A percentile compares a stretch with the other conserved stretches of the same genome.
phyloP scores from a whole-genome alignment of 2,113 vertebrate genomes.

The Tachuris rubrigastra region DNA sequence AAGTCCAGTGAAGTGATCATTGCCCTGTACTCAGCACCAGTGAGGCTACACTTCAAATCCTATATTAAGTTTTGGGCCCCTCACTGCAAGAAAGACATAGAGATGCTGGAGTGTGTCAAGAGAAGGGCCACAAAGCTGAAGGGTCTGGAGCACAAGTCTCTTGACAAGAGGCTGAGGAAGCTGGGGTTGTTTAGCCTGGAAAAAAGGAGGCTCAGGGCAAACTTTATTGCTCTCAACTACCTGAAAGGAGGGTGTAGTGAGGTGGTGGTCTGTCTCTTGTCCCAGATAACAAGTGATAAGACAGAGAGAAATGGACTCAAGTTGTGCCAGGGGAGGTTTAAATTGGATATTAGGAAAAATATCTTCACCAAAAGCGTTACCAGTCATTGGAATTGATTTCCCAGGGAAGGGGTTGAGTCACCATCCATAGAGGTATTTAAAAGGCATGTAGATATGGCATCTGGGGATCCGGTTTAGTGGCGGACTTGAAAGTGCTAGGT shows the following conservation, averaged over 20 bases:
- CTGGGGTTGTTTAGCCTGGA: not conserved
- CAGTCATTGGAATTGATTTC: not conserved
- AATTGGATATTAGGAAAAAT: not conserved
- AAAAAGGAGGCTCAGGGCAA: not conserved
- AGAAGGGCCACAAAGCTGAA: not conserved
- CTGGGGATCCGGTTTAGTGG: not conserved
- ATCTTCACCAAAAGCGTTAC: not conserved
- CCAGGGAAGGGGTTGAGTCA: not conserved
- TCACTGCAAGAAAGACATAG: not conserved
- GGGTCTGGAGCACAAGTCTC: not conserved
- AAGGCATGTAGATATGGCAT: not conserved
- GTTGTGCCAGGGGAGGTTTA: not conserved
- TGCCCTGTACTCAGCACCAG: not conserved
- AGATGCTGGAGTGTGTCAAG: not conserved
- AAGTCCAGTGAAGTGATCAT: not conserved
- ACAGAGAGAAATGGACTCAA: not conserved
- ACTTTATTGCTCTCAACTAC: not conserved
- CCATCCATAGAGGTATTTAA: not conserved
- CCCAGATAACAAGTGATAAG: not conserved
- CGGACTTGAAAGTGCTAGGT: not conserved
- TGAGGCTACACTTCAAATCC: not conserved
- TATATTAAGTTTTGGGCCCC: rapidly evolving
- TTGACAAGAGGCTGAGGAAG: not conserved
- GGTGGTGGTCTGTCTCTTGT: not conserved
- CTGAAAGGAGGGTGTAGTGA: not conserved